Evolutionary conservation across 1,140 invertebrate genomes (phyloP), one percentile per base, ranked within the genome.

Genomic region (Mactra quadrangularis): DNA sequence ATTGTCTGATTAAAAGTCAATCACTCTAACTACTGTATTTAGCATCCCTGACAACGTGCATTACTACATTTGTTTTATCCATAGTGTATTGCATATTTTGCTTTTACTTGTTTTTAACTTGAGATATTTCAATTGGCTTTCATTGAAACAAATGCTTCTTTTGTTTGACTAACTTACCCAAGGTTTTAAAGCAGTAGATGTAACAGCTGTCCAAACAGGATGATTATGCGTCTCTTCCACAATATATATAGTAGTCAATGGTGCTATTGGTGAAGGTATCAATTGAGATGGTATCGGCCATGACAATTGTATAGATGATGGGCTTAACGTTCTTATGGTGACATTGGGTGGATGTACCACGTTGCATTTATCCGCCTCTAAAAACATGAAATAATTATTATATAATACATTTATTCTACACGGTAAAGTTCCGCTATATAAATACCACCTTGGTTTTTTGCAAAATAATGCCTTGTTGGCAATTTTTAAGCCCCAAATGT

Each of bases 201-300:
- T 22, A 19, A 50, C 25, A 31, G 25, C 27, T 3, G 41, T 13
- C 45, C 41, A 68, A 9, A 15, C 47, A 1, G 22, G 38, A 17
- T 50, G 27, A 3, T 38, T 9, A 25, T 68, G 64, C 3, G 64
- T 68, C 22, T 68, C 64, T 68, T 68, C 64, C 3, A 68, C 29
- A 19, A 68, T 68, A n/a, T 68, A 68, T 17, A 68, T 27, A 3
- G 22, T 68, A 11, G 64, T 25, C 1, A 17, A 27, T 27, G n/a
- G 3, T 6, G 25, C 0, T 3, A 31, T 33, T 52, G 64, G n/a
- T 64, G 60, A 45, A 3, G 64, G 17, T 1, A 41, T 31, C 31
- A 68, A 31, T 15, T 50, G 3, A 19, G 41, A 31, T 4, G 64
- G 41, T 29, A 29, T 19, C n/a, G 47, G 47, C 64, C 64, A 68